Base-by-base conservation (phyloP, 2,888 invertebrate species). In the Aproaerema taeniolella region DNA sequence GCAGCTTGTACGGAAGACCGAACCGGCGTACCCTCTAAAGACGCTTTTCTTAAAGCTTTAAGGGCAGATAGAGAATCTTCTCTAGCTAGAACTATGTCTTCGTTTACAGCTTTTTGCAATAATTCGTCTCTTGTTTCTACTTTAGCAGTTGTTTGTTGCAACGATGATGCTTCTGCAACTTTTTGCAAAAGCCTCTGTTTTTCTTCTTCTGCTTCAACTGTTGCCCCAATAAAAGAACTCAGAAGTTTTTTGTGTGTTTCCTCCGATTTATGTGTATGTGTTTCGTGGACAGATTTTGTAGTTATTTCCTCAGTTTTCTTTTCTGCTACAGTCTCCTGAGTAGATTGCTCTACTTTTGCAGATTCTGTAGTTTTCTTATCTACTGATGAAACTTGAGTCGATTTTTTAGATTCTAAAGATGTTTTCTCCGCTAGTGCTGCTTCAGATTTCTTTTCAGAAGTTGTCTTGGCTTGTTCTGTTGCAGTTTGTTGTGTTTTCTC, bases 111-210 rank as follows among this genome's bases (percentile, higher is more conserved):
- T 33, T 37, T 50, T 38, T 50, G 44, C 31, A 45, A 39, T 42
- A 45, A 32, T 46, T 46, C 47, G 42, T 61, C 58, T 46, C 50
- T 46, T 40, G 52, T 46, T 15, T 50, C 50, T 43, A 48, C 44
- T 33, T 51, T 41, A 36, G 49, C 13, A 11, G 32, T 26, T 26
- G 11, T 17, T 26, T 29, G 17, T 10, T 29, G n/a, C n/a, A n/a
- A n/a, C n/a, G n/a, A 16, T 32, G 17, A 26, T 26, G 50, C 46
- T 35, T 14, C 17, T 33, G 13, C 24, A 41, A 26, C 26, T 5
- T n/a, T 20, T 20, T 20, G 20, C 8, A 26, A 9, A 26, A 20
- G 5, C 7, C 7, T 20, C 26, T 26, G 6, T 26, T n/a, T 26
- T 7, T 6, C 20, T 26, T 26, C 8, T 26, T 26, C 42, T 30